Evolutionary conservation across 30 jellyfish, hydroid and myxozoan genomes (phyloP).

Genomic region (Turritopsis dohrnii): DNA sequence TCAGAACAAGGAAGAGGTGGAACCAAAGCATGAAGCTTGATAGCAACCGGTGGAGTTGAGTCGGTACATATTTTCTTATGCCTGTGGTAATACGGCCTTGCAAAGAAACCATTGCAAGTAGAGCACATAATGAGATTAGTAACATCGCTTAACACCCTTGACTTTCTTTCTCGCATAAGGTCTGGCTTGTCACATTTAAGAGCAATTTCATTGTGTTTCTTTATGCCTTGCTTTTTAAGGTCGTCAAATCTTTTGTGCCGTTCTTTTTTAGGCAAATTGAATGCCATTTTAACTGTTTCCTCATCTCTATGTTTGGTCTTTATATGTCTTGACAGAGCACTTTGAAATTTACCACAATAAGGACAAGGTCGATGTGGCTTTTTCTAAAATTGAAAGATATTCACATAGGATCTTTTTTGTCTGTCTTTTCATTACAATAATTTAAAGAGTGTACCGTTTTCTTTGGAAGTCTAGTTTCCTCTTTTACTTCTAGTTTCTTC

Average conservation of each 20-base stretch:
- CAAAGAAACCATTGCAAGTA: too few relatives aligned
- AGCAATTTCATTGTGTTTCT: not conserved
- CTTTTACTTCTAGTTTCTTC: too few relatives aligned
- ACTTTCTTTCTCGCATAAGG: not conserved
- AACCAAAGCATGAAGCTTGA: not conserved
- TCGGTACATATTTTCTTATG: not conserved
- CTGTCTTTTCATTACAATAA: not conserved
- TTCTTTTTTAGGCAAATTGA: not conserved
- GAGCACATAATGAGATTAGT: too few relatives aligned
- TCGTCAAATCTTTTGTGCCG: not conserved
- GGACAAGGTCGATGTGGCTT: not conserved
- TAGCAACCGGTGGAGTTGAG: constrained; percentile 1
- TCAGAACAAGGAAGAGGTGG: constrained; percentile 11
- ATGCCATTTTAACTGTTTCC: not conserved
- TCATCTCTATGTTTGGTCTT: not conserved
- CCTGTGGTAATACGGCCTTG: not conserved
- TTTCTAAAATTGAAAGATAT: not conserved
- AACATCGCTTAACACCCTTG: too few relatives aligned
- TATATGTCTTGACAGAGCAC: not conserved
- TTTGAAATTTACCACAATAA: not conserved
- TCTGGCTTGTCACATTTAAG: not conserved
- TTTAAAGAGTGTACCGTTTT: not conserved
- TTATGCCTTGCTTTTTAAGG: not conserved
- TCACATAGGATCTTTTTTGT: not conserved
- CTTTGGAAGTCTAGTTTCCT: too few relatives aligned